Evolutionary conservation across 2,113 vertebrate genomes (phyloP).

Genomic region (Falco punctatus): DNA sequence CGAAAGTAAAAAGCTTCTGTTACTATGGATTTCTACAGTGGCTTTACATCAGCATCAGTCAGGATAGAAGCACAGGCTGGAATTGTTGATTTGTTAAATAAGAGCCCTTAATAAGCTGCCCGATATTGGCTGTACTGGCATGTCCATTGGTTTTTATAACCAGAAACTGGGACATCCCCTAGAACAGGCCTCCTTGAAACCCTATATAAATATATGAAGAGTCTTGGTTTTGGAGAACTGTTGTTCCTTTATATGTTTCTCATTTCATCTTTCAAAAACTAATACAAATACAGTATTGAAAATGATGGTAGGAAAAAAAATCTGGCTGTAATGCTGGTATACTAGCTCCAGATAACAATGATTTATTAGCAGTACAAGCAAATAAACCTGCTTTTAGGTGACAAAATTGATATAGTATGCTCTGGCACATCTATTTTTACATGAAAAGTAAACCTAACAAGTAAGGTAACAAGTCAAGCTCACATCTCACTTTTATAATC

Average conservation of each 20-base stretch:
- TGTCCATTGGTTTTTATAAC: background rate
- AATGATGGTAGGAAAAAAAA: background rate
- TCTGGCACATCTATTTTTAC: background rate
- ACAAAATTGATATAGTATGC: background rate
- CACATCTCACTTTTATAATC: background rate
- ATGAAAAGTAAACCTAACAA: background rate
- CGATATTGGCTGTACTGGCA: accelerated
- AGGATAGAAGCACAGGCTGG: accelerated
- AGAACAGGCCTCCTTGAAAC: background rate
- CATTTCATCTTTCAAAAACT: background rate
- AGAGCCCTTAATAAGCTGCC: background rate
- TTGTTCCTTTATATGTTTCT: background rate
- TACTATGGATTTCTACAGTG: background rate
- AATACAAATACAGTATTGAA: background rate
- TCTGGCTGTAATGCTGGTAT: background rate
- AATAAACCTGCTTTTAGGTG: background rate
- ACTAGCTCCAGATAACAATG: background rate
- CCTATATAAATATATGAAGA: background rate
- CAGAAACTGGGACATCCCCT: background rate
- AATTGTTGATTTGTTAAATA: background rate
- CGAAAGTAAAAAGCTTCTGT: background rate
- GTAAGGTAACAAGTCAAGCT: background rate
- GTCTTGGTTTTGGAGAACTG: background rate
- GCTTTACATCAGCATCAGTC: background rate
- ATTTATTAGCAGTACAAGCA: background rate